Evolutionary conservation across 2,113 vertebrate genomes (phyloP).

Genomic region (Antechinus stuartii): DNA sequence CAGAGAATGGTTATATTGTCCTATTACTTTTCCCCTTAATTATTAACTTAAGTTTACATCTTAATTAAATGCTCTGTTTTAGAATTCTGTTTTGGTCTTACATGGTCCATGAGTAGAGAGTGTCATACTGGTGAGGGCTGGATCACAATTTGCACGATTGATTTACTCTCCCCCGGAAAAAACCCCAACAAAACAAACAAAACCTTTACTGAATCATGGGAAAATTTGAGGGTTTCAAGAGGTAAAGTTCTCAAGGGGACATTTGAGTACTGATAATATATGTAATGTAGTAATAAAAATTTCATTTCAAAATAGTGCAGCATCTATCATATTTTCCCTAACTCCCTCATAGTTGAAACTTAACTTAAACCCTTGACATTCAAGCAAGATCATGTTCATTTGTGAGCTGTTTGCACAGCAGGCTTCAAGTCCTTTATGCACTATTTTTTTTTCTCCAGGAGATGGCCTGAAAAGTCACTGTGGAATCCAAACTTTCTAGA

Average conservation of each 20-base stretch:
- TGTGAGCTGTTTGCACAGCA: constrained; percentile 19
- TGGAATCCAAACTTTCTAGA: background rate
- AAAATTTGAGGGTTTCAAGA: background rate
- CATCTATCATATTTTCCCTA: background rate
- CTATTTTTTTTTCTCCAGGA: background rate
- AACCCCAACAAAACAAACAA: background rate
- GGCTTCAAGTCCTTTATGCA: background rate
- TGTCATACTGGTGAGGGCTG: background rate
- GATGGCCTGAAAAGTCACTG: background rate
- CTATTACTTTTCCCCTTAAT: background rate
- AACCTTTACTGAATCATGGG: background rate
- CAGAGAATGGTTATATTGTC: background rate
- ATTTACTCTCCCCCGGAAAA: background rate
- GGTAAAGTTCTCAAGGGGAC: background rate
- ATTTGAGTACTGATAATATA: background rate
- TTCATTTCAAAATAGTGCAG: background rate
- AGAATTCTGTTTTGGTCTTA: background rate
- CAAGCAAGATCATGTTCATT: constrained; percentile 27
- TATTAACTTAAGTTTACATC: background rate
- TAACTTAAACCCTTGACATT: constrained; percentile 25
- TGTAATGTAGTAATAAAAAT: background rate
- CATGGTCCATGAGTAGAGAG: background rate
- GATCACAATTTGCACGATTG: background rate
- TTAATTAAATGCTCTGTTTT: background rate
- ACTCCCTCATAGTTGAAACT: background rate